Base-by-base conservation (phyloP, 1,140 invertebrate genomes). In the Cherax quadricarinatus region DNA sequence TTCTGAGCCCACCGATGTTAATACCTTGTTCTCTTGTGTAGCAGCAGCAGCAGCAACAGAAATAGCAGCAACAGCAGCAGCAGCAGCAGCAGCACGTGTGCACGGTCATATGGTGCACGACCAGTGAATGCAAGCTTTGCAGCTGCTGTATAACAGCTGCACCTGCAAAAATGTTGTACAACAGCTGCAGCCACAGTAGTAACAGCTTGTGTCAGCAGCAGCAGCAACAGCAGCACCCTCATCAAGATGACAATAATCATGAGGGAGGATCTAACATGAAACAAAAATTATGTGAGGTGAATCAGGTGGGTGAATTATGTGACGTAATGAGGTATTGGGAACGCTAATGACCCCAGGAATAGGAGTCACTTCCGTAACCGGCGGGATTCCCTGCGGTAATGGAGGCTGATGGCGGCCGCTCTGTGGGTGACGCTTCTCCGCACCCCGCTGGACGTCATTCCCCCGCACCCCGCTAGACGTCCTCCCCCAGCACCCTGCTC, bases 311-410 rank as follows among this genome's bases (percentile, higher is more conserved):
- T 60, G 81, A 83, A 60, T 83, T 83, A 83, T 83, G 51, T 83
- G 81, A 83, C 81, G 81, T 57, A 83, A 83, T 83, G 51, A 83
- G 81, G n/a, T 60, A 83, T 60, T 30, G 51, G 81, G 51, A 83
- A 48, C 51, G 24, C n/a, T 83, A 83, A 83, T 83, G 81, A 60
- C 81, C 12, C 18, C 57, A 24, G 48, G 81, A 83, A 83, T 83
- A 83, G 57, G 81, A 83, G 81, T 51, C 81, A 83, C 81, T 83
- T 83, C 81, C 81, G 81, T 83, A n/a, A 83, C 81, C 53, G 81
- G 51, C 51, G 81, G 81, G 81, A 83, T 57, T 83, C 81, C 81
- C 81, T 57, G 81, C 14, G 14, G 81, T 60, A 83, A 83, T 75
- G 70, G 24, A 30, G 70, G 24, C 70, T 41, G 30, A 41, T 41